Evolutionary conservation across 92 coral and sea anemone genomes (phyloP), one percentile per base, ranked within the genome.

Genomic region (Blastomussa wellsi): DNA sequence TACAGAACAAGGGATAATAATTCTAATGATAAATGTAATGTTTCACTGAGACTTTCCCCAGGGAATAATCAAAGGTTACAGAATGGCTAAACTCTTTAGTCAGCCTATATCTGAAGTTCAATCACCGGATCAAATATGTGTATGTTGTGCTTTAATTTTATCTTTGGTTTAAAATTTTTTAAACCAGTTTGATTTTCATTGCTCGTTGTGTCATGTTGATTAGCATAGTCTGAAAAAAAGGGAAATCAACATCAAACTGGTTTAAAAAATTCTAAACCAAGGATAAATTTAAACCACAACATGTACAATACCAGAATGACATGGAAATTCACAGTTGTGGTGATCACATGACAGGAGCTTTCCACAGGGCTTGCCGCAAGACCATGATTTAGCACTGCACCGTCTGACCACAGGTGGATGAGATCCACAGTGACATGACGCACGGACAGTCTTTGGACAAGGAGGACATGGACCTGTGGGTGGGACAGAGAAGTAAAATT

Each of bases 281-380:
- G n/a, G n/a, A n/a, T n/a, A n/a, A n/a, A n/a, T n/a, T n/a, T n/a
- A n/a, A n/a, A n/a, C n/a, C n/a, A n/a, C n/a, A n/a, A n/a, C 26
- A 22, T 7, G 9, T 59, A 7, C 15, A 52, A 16, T 88, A 96
- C 99, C 98, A 15, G 93, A 78, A 82, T 96, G 99, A 36, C 98
- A 96, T 24, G 96, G 85, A 36, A 75, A 52, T 48, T 90, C 93
- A 62, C 99, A 96, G 87, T 81, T 81, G 86, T 96, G 99, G 55
- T 96, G 99, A 72, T 89, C 97, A 88, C 99, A 96, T 0, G 92
- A 78, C 65, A 96, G 87, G 49, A 47, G 57, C 72, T 89, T 94
- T 38, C 95, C 91, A 76, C 99, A 96, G 29, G 98, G 93, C 74
- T 93, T 94, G 49, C 99, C 97, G 81, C 99, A 96, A n/a, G 98